These are phyloP conservation scores for Meteorus cinctellus DNA, from an alignment of 2,888 invertebrate species.

Conservation along the genomic window DNA sequence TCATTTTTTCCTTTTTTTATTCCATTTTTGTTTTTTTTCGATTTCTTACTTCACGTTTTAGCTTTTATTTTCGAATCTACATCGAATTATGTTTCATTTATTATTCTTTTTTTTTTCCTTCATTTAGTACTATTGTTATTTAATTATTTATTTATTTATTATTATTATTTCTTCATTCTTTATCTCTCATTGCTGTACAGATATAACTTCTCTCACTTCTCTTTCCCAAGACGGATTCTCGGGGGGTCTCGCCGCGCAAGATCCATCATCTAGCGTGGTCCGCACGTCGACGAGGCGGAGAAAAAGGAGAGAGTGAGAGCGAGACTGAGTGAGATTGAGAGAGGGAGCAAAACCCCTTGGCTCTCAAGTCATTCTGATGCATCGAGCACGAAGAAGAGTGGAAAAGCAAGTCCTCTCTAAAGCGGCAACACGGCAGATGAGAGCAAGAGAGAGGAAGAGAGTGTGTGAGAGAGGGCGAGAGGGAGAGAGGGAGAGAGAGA, in stretches of 20 bases:
- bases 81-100: neutral
- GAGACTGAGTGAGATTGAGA: too few relatives aligned
- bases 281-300: slow-evolving; percentile 29
- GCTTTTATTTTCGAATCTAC: neutral
- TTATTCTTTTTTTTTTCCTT: neutral
- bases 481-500: slow-evolving; percentile 9
- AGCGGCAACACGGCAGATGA: slow-evolving; percentile 26
- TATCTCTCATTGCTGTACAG: slow-evolving; percentile 22
- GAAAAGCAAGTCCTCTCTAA: slow-evolving; percentile 28
- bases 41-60: neutral
- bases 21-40: neutral
- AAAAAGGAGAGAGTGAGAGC: slow-evolving; percentile 20
- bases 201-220: slow-evolving; percentile 25
- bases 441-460: slow-evolving; percentile 15
- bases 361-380: slow-evolving; percentile 34
- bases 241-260: slow-evolving; percentile 30
- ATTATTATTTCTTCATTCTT: slow-evolving; percentile 6
- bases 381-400: slow-evolving; percentile 33
- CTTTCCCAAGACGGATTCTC: slow-evolving; percentile 26
- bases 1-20: neutral
- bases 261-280: slow-evolving; percentile 27
- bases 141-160: neutral
- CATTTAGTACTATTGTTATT: neutral
- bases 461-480: too few relatives aligned
- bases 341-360: slow-evolving; percentile 20